Conservation (phyloP, 1,140 invertebrate species). For the Heliconius eleuchia region DNA sequence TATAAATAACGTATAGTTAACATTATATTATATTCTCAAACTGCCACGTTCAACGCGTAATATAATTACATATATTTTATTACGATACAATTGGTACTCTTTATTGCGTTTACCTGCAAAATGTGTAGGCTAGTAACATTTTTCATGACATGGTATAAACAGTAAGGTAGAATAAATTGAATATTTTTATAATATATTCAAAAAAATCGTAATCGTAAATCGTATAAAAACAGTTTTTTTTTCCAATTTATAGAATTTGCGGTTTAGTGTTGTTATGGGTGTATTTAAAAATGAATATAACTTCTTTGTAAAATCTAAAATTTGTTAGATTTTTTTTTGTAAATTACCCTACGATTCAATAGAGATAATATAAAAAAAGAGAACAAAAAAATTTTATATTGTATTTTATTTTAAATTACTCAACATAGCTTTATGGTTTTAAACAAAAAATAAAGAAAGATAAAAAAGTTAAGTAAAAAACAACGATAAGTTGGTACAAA, state of each 20-base stretch:
- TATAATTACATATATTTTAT: slow-evolving; percentile 15
- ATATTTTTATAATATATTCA: slow-evolving; percentile 13
- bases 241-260: neutral
- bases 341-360: neutral
- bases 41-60: slow-evolving; percentile 14
- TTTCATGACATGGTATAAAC: slow-evolving; percentile 9
- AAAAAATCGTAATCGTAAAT: neutral
- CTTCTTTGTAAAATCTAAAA: neutral
- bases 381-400: neutral
- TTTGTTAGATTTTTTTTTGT: neutral
- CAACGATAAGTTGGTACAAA: no score
- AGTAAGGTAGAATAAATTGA: slow-evolving; percentile 9
- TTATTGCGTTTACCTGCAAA: slow-evolving; percentile 7
- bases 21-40: slow-evolving; percentile 12
- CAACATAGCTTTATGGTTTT: neutral
- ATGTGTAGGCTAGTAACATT: slow-evolving; percentile 8
- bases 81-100: slow-evolving; percentile 10
- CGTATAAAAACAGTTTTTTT: neutral
- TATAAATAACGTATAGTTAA: neutral
- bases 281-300: neutral
- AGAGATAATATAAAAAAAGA: neutral
- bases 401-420: neutral
- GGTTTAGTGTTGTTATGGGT: neutral
- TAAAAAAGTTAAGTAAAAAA: no score
- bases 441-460: neutral